Evolutionary conservation across 2,888 invertebrate genomes (phyloP), one percentile per base, ranked within the genome.

Genomic region (Agonopterix arenella): DNA sequence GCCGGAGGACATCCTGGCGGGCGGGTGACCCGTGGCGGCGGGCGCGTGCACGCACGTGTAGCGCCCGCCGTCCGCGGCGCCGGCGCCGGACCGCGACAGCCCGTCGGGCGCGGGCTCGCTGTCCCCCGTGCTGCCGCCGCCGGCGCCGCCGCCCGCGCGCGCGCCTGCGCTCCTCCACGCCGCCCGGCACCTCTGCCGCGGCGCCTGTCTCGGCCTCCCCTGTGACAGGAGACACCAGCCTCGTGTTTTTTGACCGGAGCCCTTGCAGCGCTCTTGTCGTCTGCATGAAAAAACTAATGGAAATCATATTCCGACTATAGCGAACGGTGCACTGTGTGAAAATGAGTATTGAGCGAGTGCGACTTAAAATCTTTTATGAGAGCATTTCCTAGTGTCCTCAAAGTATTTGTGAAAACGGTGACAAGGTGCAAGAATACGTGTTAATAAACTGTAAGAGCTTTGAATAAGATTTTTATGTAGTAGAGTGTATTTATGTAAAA

Each of bases 11-110:
- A 83, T 90, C 52, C 81, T 92, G 68, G 92, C 92, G 65, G 90
- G 92, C 73, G 93, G 93, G 84, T 93, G 93, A 93, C 93, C 92
- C 89, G 89, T 90, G 78, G 84, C 86, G 91, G 90, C 91, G 89
- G 90, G 91, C 85, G 89, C 81, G 65, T 90, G 91, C 84, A 86
- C 89, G 76, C 89, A 86, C 73, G 89, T 89, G 83, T 89, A 90
- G 89, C 86, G 84, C 84, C 83, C 83, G 83, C 86, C 82, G 60
- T 76, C 84, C 74, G 82, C 82, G 76, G 75, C 65, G 59, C 65
- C 61, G 37, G 61, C 64, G 16, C 59, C 70, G 66, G 74, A 37
- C 8, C 38, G 11, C 38, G 48, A 74, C 75, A 82, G 80, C 69
- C 71, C 79, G 55, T 68, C 70, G 54, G 74, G 79, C 63, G 77